These are phyloP conservation scores for Drosophila lutescens DNA, from an alignment of 2,888 invertebrate species.

Conservation along the genomic window DNA sequence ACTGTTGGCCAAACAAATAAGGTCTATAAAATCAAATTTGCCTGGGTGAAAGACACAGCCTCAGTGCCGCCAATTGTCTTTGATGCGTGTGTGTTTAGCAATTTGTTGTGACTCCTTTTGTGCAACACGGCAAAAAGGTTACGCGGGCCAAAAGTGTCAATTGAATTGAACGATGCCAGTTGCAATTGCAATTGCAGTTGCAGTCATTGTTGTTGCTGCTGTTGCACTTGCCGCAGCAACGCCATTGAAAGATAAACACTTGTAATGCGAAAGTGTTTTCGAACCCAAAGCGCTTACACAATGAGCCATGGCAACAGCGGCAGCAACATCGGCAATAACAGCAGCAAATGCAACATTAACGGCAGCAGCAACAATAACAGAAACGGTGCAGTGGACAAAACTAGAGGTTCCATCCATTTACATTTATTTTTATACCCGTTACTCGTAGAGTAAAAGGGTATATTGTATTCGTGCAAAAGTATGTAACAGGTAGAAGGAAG, in stretches of 20 bases:
- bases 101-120: slow-evolving; percentile 63
- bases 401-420: too few relatives aligned
- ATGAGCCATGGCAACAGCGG: slow-evolving; percentile 41
- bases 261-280: slow-evolving; percentile 75
- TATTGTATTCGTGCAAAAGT: too few relatives aligned
- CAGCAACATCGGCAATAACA: slow-evolving; percentile 30
- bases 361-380: slow-evolving; percentile 8
- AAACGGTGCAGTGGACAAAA: not conserved
- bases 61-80: slow-evolving; percentile 57
- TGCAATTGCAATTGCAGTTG: slow-evolving; percentile 24
- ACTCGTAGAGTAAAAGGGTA: too few relatives aligned
- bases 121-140: slow-evolving; percentile 60
- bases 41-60: slow-evolving; percentile 32
- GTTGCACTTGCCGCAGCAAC: slow-evolving; percentile 39
- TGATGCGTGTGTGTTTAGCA: slow-evolving; percentile 52
- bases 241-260: slow-evolving; percentile 69
- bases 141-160: slow-evolving; percentile 73
- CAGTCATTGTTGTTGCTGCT: slow-evolving; percentile 15
- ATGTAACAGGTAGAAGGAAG: too few relatives aligned
- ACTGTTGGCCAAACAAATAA: slow-evolving; percentile 31
- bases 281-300: slow-evolving; percentile 62
- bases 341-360: slow-evolving; percentile 22
- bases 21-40: slow-evolving; percentile 59
- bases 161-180: slow-evolving; percentile 62
- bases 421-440: too few relatives aligned